Conservation (phyloP, 2,113 vertebrate genomes). For the Xerus inauris region DNA sequence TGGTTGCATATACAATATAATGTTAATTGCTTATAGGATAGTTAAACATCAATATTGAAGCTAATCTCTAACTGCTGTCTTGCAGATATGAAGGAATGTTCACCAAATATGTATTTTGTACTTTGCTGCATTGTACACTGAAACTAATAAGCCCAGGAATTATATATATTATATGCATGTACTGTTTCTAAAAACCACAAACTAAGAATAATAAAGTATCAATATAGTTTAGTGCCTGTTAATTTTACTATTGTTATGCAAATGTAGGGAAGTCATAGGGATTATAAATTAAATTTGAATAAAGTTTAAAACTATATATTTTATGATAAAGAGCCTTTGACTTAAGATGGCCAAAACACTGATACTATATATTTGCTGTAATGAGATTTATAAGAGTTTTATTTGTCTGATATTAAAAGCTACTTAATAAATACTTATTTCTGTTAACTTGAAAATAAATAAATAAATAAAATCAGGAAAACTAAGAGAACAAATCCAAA, state of each 20-base stretch:
- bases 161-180: conserved; percentile 88
- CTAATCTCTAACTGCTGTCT: conserved; percentile 88
- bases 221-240: conserved; percentile 94
- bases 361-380: conserved; percentile 99
- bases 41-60: conserved; percentile 92
- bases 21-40: conserved; percentile 92
- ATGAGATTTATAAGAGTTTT: conserved; percentile 99
- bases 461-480: too few species aligned
- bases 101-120: conserved; percentile 89
- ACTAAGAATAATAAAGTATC: conserved; percentile 91
- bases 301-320: conserved; percentile 97
- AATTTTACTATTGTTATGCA: conserved; percentile 99
- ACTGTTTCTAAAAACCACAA: conserved; percentile 90
- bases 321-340: conserved; percentile 98
- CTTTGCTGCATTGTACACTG: conserved; percentile 91
- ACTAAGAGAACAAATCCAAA: neutral
- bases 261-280: conserved; percentile 95
- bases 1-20: conserved; percentile 86
- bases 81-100: conserved; percentile 89
- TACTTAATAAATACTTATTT: conserved; percentile 99
- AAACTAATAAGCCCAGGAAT: conserved; percentile 94
- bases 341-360: conserved; percentile 97
- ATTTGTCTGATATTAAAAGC: conserved; percentile 99
- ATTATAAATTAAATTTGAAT: conserved; percentile 94
- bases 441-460: conserved; percentile 92